Percentiles rank a stretch among this genome's conserved stretches.
Evolutionary conservation across 2,888 invertebrate species (phyloP).

Genomic region (Ceriagrion tenellum): DNA sequence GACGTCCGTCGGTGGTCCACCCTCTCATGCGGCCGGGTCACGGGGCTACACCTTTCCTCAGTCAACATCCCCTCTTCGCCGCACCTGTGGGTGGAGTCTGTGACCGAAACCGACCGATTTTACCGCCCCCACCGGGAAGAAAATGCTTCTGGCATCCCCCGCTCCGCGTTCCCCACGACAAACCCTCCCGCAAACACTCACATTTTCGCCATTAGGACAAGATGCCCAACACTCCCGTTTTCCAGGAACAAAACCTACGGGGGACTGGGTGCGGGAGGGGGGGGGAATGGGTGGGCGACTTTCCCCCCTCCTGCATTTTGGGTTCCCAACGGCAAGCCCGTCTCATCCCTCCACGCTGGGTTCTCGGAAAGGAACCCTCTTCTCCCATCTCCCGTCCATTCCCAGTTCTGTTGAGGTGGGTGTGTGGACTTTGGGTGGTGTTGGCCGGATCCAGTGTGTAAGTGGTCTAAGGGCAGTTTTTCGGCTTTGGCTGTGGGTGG

Average conservation of each 20-base stretch:
- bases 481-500: background rate
- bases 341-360: background rate
- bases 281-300: background rate
- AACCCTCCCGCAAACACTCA: constrained; percentile 33
- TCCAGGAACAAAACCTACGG: constrained; percentile 33
- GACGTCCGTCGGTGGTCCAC: background rate
- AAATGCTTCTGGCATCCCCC: constrained; percentile 6
- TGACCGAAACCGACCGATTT: background rate
- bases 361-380: background rate
- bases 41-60: too few species aligned
- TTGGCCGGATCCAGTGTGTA: constrained; percentile 6
- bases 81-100: background rate
- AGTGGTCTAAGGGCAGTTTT: constrained; percentile 16
- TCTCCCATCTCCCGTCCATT: background rate
- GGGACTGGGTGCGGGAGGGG: background rate
- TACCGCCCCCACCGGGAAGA: background rate
- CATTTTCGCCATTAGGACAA: constrained; percentile 40
- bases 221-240: constrained; percentile 42
- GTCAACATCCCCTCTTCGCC: too few species aligned
- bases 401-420: background rate
- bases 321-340: background rate
- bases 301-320: background rate
- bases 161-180: background rate
- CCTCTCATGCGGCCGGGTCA: background rate
- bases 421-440: background rate